Base-by-base conservation (phyloP, 1,140 invertebrate genomes). In the Plodia interpunctella region DNA sequence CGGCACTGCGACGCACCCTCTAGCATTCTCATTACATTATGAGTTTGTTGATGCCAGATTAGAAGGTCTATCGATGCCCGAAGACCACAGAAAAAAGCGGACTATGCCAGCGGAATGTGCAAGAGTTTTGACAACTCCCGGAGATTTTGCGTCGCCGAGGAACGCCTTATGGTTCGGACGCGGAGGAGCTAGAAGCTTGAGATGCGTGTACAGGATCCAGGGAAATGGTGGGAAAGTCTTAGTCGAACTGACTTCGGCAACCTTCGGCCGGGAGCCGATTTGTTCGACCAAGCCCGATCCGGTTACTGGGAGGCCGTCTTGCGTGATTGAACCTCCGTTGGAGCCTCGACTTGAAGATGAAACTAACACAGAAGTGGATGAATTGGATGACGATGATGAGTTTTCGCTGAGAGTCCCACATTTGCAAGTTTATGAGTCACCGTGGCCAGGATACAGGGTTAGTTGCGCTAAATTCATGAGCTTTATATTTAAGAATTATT, bases 11-110 rank as follows among this genome's bases (percentile, higher is more conserved):
- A 90, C 94, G 3, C 93, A 94, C 71, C 94, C 93, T 6, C 91
- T 93, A 1, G 88, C 91, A 20, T 94, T 94, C 72, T 87, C 91
- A 30, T 74, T 94, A 30, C 92, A 94, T 57, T 97, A 97, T 78
- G 96, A 97, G 80, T 97, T 97, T 69, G 93, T 97, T 1, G 95
- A 96, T 74, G 96, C 95, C 0, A 85, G 94, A 49, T 91, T 96
- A 59, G 90, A 91, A 1, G 92, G 91, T 0, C 72, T 56, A 17
- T 69, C 70, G 19, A 56, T 81, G 13, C 67, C 72, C 0, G 66
- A 66, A 1, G 74, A 74, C 15, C 80, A 78, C 17, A 65, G 76
- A 20, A 65, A 76, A 3, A 68, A 74, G 15, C 75, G 77, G 17
- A 68, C 74, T 10, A 70, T 73, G 55, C 80, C 77, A 28, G 57